Evolutionary conservation across 2,888 invertebrate genomes (phyloP), one percentile per base, ranked within the genome.

Genomic region (Nomada hirtipes): DNA sequence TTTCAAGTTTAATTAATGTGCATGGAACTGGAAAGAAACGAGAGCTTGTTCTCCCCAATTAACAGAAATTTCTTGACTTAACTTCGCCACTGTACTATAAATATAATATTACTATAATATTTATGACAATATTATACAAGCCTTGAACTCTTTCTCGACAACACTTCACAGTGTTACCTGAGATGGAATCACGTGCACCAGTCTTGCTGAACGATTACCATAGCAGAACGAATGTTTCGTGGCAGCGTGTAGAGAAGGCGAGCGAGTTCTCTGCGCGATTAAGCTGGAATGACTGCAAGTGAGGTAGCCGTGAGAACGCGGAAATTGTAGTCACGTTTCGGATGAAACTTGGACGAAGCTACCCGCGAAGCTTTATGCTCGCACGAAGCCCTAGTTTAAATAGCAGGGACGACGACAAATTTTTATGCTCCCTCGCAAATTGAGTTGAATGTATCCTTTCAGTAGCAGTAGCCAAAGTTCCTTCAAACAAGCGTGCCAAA

Each of bases 261-360:
- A 63, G 15, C 23, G 44, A 63, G 44, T 44, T 20, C n/a, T n/a
- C 4, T 50, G 55, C 63, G 23, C 63, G 63, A 72, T 72, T 74
- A 68, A 67, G 71, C 20, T n/a, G 44, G 20, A 59, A 59, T 63
- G 44, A 10, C 42, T 44, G 42, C 13, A 13, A 44, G 47, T 2
- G 63, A 36, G 42, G 60, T 60, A 42, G 15, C 55, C 13, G 23
- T 18, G 44, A 23, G 69, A 69, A 70, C 47, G 57, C 63, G 73
- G 73, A 73, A 55, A 65, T 64, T 26, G 73, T 52, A 57, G 73
- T 64, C 73, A 73, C 73, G 73, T 73, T 64, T 73, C 63, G 64
- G 73, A 64, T 73, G 73, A 57, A 61, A 72, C 61, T 63, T 64
- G 53, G 64, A 65, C 44, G 71, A 50, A 64, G 63, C 44, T 64